phyloP scores from a whole-genome alignment of 2,113 vertebrate species.

The Psittacula cyanocephala region DNA sequence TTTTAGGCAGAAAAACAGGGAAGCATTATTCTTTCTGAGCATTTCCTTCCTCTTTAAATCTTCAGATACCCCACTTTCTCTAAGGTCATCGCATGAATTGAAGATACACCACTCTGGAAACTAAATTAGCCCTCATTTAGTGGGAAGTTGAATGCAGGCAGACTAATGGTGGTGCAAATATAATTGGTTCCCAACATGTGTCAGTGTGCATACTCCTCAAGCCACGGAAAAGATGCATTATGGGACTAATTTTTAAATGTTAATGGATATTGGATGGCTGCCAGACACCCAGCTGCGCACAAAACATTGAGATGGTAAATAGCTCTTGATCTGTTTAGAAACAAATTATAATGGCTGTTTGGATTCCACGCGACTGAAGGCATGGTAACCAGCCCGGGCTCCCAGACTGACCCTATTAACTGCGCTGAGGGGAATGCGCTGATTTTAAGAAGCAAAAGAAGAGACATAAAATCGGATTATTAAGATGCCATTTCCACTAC shows the following conservation, averaged over 20 bases:
- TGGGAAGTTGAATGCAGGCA: constrained; percentile 75
- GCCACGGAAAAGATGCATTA: constrained; percentile 81
- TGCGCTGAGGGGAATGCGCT: constrained; percentile 37
- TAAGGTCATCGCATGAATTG: constrained; percentile 76
- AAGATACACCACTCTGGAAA: constrained; percentile 76
- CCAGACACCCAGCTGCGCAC: constrained; percentile 84
- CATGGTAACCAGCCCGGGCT: constrained; percentile 71
- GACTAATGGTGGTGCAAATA: constrained; percentile 77
- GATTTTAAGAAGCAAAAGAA: constrained; percentile 66
- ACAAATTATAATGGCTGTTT: constrained; percentile 83
- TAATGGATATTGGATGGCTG: constrained; percentile 84
- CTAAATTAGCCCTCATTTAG: constrained; percentile 79
- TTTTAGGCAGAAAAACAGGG: constrained; percentile 11
- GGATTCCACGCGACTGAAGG: constrained; percentile 77
- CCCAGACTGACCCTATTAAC: constrained; percentile 77
- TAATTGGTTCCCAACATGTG: constrained; percentile 82
- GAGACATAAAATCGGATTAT: constrained; percentile 53
- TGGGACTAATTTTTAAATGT: constrained; percentile 86
- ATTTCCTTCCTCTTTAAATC: constrained; percentile 62
- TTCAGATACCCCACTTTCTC: constrained; percentile 55
- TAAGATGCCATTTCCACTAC: constrained; percentile 62
- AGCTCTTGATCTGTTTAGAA: constrained; percentile 87
- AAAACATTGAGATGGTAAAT: constrained; percentile 83
- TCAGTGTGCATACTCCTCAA: constrained; percentile 75
- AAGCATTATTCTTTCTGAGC: constrained; percentile 46